Conservation (phyloP, 2,888 invertebrate genomes). For the Tetanocera ferruginea region DNA sequence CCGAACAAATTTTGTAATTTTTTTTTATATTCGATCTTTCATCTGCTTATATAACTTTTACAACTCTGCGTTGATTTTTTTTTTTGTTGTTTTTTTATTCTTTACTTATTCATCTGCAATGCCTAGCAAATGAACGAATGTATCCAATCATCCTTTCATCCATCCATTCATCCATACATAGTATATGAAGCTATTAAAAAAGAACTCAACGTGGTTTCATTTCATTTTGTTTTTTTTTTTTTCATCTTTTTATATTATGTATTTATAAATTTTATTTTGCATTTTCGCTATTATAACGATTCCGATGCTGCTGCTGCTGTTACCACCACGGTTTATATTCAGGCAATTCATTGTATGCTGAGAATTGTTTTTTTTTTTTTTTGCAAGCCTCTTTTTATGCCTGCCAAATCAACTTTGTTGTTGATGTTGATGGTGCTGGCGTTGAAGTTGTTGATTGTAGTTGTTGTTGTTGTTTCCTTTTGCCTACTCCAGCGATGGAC, state of each 20-base stretch:
- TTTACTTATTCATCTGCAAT: background rate
- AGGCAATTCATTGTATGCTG: conserved; percentile 6
- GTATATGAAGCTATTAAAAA: background rate
- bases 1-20: background rate
- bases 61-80: background rate
- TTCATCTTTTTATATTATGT: background rate
- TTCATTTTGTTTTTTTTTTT: background rate
- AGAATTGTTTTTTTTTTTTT: background rate
- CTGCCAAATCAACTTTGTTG: conserved; percentile 16
- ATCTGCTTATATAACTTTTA: conserved; percentile 2
- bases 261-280: conserved; percentile 23
- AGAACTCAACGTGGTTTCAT: background rate
- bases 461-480: conserved; percentile 4
- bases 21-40: background rate
- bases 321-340: background rate
- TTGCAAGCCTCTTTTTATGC: conserved; percentile 9
- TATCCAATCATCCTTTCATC: background rate
- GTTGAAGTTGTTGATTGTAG: conserved; percentile 4
- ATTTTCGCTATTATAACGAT: conserved; percentile 4
- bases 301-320: background rate
- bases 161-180: background rate
- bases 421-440: background rate
- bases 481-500: background rate
- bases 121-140: background rate
- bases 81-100: background rate